Evolutionary conservation across 2,113 vertebrate species (phyloP), one percentile per base, ranked within the genome.

Genomic region (Chaetura pelagica): DNA sequence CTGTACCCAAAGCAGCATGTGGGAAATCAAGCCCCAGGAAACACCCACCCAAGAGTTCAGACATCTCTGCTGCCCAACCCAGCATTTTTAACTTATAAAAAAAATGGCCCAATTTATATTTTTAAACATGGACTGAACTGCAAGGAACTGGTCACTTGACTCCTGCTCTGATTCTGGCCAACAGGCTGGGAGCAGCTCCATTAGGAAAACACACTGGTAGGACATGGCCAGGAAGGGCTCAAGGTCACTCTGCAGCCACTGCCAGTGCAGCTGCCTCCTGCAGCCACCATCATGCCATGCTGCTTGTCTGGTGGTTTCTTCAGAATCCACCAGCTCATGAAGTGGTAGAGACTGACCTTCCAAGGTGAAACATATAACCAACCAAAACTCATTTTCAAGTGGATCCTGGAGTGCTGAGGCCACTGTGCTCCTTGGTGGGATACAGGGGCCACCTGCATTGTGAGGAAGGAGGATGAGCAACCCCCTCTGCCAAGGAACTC

Each of bases 401-500:
- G 7, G 59, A 12, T 57, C 59, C 7, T 1, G 0, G 42, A 54
- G 26, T 35, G 32, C 35, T 38, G 49, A 55, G 59, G 49, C 21
- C 55, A 21, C 46, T 2, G 2, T 24, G 49, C 27, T 63, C 46
- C 38, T 38, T 5, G 0, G 21, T 32, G 59, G 14, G n/a, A 64
- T 1, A 11, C 2, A 29, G 46, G 18, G 18, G 35, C 59, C 1
- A 4, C 32, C 49, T 0, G 1, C 32, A 13, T 13, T 1, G 1
- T 5, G 26, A 46, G 1, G 6, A 32, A 46, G 58, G 17, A 54
- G 67, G 48, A 62, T 6, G 32, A 24, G 5, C 7, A 24, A 35
- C 49, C 35, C 68, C 57, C 49, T 38, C 49, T 57, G 69, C 22
- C 38, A 35, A 16, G 22, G 8, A 26, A 32, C 12, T 32, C 40